Evolutionary conservation across 2,888 invertebrate species (phyloP).

Genomic region (Parnassius orleans): DNA sequence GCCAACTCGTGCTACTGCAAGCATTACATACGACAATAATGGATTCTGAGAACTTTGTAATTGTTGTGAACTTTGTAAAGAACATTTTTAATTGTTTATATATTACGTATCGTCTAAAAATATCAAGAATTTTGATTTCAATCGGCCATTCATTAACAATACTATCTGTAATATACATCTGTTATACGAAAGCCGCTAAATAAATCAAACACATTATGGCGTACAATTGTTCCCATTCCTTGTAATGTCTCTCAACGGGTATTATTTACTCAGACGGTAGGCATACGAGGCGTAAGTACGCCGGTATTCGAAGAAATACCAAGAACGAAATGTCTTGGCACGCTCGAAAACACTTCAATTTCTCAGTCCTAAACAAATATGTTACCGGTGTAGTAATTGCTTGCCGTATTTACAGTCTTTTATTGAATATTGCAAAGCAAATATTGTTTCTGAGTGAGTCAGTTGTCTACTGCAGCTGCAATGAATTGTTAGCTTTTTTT

Average conservation of each 20-base stretch:
- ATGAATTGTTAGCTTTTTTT: slow-evolving; percentile 48
- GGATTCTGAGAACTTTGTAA: too few relatives aligned
- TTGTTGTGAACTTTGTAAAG: too few relatives aligned
- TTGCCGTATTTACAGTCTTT: slow-evolving; percentile 75
- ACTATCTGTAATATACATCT: background rate
- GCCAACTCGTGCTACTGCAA: too few relatives aligned
- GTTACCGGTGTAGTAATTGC: slow-evolving; percentile 77
- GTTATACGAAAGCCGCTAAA: slow-evolving; percentile 54
- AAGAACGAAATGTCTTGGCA: slow-evolving; percentile 68
- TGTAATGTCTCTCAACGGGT: slow-evolving; percentile 68
- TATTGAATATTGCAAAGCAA: slow-evolving; percentile 77
- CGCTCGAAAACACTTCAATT: slow-evolving; percentile 76
- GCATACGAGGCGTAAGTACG: slow-evolving; percentile 40
- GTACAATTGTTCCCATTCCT: slow-evolving; percentile 67
- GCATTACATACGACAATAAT: too few relatives aligned
- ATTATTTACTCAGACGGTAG: slow-evolving; percentile 68
- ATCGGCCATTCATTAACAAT: background rate
- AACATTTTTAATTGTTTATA: too few relatives aligned
- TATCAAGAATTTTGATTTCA: background rate
- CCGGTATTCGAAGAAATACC: slow-evolving; percentile 55
- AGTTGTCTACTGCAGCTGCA: slow-evolving; percentile 71
- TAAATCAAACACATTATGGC: slow-evolving; percentile 73
- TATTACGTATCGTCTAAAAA: too few relatives aligned
- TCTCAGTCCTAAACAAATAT: slow-evolving; percentile 79
- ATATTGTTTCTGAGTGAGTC: slow-evolving; percentile 77